phyloP scores from a whole-genome alignment of 2,888 invertebrate genomes.

The Epinotia bilunana region DNA sequence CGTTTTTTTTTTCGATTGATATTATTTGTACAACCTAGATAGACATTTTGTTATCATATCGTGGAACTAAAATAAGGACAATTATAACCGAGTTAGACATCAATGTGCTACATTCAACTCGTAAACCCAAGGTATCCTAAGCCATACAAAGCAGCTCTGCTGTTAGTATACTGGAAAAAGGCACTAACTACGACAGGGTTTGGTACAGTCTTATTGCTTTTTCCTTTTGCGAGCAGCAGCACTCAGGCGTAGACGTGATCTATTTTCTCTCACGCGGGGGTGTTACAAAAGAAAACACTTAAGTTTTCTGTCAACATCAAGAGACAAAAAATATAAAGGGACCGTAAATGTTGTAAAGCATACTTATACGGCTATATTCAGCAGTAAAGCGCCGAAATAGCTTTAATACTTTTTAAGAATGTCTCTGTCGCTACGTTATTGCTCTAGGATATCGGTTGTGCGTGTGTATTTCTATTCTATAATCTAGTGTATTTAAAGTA shows the following conservation, averaged over 20 bases:
- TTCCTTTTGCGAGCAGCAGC: slow-evolving; percentile 11
- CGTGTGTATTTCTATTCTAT: neutral
- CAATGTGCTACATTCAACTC: slow-evolving; percentile 8
- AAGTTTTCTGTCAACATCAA: slow-evolving; percentile 37
- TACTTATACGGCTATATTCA: slow-evolving; percentile 7
- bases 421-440: neutral
- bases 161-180: neutral
- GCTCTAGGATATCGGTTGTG: neutral
- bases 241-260: slow-evolving; percentile 27
- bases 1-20: no score
- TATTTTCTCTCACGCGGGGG: slow-evolving; percentile 39
- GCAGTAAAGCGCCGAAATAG: neutral
- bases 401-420: neutral
- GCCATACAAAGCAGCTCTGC: slow-evolving; percentile 4
- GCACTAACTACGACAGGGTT: neutral
- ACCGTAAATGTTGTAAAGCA: slow-evolving; percentile 9
- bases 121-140: slow-evolving; percentile 5
- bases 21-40: no score
- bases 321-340: slow-evolving; percentile 28
- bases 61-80: neutral
- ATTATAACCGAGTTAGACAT: neutral
- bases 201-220: neutral
- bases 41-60: no score
- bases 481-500: neutral
- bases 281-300: slow-evolving; percentile 41